Base-by-base conservation (phyloP, 2,113 vertebrate species). In the Phodopus roborovskii region DNA sequence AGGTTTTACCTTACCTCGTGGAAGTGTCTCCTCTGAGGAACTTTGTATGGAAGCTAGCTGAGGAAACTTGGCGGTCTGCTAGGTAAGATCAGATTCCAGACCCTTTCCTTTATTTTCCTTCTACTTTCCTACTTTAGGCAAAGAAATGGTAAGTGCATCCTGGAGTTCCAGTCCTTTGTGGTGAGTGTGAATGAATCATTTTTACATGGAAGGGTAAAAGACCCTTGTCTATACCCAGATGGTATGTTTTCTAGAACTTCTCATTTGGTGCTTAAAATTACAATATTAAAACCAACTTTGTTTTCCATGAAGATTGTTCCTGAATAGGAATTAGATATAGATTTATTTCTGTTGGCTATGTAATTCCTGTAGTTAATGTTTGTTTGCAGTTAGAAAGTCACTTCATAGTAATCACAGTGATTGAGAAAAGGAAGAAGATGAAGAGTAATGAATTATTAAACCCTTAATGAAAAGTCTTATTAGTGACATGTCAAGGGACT, bases 391-490 rank as follows among this genome's bases (percentile, higher is more conserved):
- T 93, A 90, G 75, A 82, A 90, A 82, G 16, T 33, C 26, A 84
- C 83, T 94, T 85, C 48, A 64, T 92, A 87, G 53, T 64, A 94
- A 26, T 94, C 83, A 84, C n/a, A 78, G 58, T 92, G 92, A 77
- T 56, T 53, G 45, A 84, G 56, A 64, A 93, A 77, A 50, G 56
- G 90, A 71, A 83, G 33, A 39, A 66, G 24, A 26, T 11, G 8
- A 92, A 82, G 73, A 92, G 33, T 79, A 74, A 36, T 68, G 68
- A 82, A 53, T 95, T 79, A 75, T 60, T 53, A 45, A 60, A 30
- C 36, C 3, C 7, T 50, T 66, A 88, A 70, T 62, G 77, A 77
- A 73, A 62, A 87, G 60, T 82, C 50, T 88, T 89, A 28, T 20
- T 90, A 58, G 71, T 66, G 71, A 81, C 28, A 0, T 58, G 83